These are phyloP conservation scores for Manis crassicaudata DNA, from an alignment of 2,797 vertebrate species.

Conservation along the genomic window DNA sequence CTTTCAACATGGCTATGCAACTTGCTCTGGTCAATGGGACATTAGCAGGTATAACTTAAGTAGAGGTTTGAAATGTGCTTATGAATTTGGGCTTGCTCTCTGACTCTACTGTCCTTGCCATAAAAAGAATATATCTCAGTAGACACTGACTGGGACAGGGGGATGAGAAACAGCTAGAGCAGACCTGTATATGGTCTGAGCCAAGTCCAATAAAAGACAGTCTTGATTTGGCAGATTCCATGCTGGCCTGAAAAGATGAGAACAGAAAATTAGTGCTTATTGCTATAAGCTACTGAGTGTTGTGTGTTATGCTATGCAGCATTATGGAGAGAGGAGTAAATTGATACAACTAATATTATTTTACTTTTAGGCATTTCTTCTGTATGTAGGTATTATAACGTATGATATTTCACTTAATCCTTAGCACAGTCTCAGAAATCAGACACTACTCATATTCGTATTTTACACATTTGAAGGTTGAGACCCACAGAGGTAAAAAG, in stretches of 20 bases:
- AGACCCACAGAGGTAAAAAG: neutral
- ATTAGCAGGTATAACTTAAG: neutral
- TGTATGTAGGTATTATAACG: neutral
- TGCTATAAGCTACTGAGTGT: neutral
- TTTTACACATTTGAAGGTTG: conserved; percentile 18
- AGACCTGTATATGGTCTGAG: neutral
- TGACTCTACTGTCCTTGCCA: neutral
- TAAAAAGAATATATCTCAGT: neutral
- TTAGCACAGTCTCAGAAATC: neutral
- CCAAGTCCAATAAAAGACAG: neutral
- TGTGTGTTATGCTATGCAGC: neutral
- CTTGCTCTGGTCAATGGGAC: neutral
- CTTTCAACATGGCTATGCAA: neutral
- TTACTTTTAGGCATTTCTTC: neutral
- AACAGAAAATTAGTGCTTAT: neutral
- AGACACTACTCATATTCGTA: neutral
- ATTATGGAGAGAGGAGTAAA: conserved; percentile 11
- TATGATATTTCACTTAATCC: neutral
- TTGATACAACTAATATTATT: neutral
- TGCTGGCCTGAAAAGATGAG: neutral
- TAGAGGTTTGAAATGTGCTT: neutral
- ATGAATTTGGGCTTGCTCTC: neutral
- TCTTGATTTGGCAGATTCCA: neutral
- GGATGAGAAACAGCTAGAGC: neutral
- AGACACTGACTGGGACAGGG: neutral